phyloP scores from a whole-genome alignment of 2,888 invertebrate genomes.

The Seira sanloemensis region DNA sequence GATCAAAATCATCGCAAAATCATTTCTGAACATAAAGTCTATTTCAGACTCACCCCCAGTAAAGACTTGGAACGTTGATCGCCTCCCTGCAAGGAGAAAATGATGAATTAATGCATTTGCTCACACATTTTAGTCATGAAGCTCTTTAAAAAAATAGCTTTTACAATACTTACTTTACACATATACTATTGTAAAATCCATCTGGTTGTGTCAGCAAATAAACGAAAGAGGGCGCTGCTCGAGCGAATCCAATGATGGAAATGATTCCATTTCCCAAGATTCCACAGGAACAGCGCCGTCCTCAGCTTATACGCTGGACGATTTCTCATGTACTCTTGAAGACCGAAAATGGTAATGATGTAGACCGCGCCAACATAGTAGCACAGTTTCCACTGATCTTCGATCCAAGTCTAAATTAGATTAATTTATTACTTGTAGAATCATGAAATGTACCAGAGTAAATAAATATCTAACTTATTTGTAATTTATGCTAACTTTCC shows the following conservation, averaged over 20 bases:
- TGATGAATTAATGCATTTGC: not conserved
- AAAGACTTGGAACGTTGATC: not conserved
- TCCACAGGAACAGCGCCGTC: conserved; percentile 7
- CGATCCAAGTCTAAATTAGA: not conserved
- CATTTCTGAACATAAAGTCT: too few relatives aligned
- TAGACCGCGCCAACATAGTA: conserved; percentile 31
- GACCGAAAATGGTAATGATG: conserved; percentile 23
- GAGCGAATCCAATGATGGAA: not conserved
- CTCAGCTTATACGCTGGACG: conserved; percentile 20
- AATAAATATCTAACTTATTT: too few relatives aligned
- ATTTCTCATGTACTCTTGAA: conserved; percentile 34
- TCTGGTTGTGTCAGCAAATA: not conserved
- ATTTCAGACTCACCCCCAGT: not conserved
- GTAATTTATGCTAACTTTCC: not conserved
- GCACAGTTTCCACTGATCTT: conserved; percentile 12
- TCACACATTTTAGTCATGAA: not conserved
- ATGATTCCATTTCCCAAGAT: not conserved
- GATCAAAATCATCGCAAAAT: too few relatives aligned
- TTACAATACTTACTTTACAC: not conserved
- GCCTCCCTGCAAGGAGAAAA: not conserved
- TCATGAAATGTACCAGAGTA: not conserved
- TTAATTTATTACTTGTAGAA: not conserved
- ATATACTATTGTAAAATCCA: not conserved
- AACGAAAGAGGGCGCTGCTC: not conserved
- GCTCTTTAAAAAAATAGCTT: not conserved